phyloP scores from a whole-genome alignment of 2,888 invertebrate species.

The Apodemia hepburni region DNA sequence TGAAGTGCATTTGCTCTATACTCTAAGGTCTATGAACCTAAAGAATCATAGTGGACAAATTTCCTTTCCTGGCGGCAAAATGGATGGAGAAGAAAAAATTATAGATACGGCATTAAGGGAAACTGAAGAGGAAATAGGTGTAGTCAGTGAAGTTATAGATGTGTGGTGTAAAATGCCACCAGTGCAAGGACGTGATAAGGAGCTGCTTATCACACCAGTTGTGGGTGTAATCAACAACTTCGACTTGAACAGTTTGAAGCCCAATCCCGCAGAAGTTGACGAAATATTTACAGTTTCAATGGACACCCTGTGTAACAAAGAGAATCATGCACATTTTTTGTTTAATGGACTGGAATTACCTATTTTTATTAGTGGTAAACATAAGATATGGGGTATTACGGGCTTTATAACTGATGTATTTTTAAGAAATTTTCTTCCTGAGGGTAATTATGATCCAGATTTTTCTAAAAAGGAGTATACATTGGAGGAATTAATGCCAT shows the following conservation, averaged over 20 bases:
- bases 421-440: slow-evolving; percentile 53
- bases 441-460: slow-evolving; percentile 44
- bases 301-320: slow-evolving; percentile 80
- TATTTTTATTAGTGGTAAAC: slow-evolving; percentile 74
- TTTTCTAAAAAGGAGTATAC: slow-evolving; percentile 48
- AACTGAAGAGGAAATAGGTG: slow-evolving; percentile 93
- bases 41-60: slow-evolving; percentile 90
- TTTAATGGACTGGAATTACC: slow-evolving; percentile 75
- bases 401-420: slow-evolving; percentile 88
- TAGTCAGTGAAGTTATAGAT: slow-evolving; percentile 79
- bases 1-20: slow-evolving; percentile 89
- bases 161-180: slow-evolving; percentile 82
- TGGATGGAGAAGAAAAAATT: slow-evolving; percentile 82
- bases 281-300: slow-evolving; percentile 87
- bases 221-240: slow-evolving; percentile 81
- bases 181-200: slow-evolving; percentile 51
- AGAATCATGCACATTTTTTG: slow-evolving; percentile 82
- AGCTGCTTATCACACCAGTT: slow-evolving; percentile 85
- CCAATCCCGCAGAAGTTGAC: slow-evolving; percentile 88
- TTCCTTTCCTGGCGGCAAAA: slow-evolving; percentile 92
- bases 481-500: slow-evolving; percentile 51
- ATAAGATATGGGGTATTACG: slow-evolving; percentile 89
- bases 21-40: slow-evolving; percentile 87
- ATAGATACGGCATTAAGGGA: slow-evolving; percentile 91
- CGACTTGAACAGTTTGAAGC: slow-evolving; percentile 66